Evolutionary conservation across 2,888 invertebrate genomes (phyloP).

Genomic region (Cryptocheilus praepositus): DNA sequence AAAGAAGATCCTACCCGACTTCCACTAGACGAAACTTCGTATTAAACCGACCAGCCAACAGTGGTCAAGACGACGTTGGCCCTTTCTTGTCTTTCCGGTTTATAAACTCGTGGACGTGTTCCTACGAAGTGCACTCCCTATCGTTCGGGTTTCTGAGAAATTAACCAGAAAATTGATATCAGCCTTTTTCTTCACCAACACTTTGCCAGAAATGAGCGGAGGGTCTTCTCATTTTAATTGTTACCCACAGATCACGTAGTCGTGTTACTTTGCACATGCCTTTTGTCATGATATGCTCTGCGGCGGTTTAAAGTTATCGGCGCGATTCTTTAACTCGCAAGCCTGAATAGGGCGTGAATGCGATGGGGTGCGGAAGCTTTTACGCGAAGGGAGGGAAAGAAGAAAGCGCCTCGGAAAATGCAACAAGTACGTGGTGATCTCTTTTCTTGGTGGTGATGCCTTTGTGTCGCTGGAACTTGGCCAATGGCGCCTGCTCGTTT

Average conservation of each 20-base stretch:
- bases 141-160: background rate
- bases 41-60: conserved; percentile 11
- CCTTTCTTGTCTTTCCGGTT: background rate
- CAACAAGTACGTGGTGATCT: conserved; percentile 56
- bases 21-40: conserved; percentile 13
- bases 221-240: too few species aligned
- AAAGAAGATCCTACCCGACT: conserved; percentile 5
- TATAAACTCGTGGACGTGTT: too few species aligned
- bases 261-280: background rate
- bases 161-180: background rate
- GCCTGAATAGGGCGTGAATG: conserved; percentile 37
- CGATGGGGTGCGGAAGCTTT: conserved; percentile 28
- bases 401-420: conserved; percentile 49
- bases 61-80: background rate
- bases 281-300: conserved; percentile 9
- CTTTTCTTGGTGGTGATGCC: conserved; percentile 39
- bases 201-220: too few species aligned
- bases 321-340: conserved; percentile 29
- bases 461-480: conserved; percentile 61
- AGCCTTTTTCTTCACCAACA: too few species aligned
- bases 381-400: conserved; percentile 23
- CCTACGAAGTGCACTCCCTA: background rate
- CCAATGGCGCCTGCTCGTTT: conserved; percentile 47
- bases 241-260: too few species aligned
- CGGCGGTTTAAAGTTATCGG: conserved; percentile 41